These are phyloP conservation scores for Oreamnos americanus DNA, from an alignment of 2,113 vertebrate genomes.

Conservation along the genomic window DNA sequence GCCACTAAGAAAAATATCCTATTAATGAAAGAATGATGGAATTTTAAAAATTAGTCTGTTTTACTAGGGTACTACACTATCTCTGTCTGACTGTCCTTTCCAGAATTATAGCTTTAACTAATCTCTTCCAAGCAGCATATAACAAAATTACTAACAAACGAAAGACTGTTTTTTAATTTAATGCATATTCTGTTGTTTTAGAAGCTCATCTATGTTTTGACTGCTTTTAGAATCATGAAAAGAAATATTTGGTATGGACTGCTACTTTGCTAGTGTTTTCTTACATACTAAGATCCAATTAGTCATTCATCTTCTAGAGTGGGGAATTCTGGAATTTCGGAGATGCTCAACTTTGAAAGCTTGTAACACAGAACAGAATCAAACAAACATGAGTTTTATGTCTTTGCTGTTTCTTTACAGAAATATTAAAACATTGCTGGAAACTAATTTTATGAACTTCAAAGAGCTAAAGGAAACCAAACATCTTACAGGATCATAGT, in stretches of 20 bases:
- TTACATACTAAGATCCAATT: constrained; percentile 72
- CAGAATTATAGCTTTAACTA: constrained; percentile 25
- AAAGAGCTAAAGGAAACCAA: constrained; percentile 69
- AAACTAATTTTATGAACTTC: constrained; percentile 68
- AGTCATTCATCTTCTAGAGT: constrained; percentile 58
- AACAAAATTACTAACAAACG: constrained; percentile 58
- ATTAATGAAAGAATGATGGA: background rate
- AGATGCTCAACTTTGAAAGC: constrained; percentile 71
- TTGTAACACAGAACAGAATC: constrained; percentile 57
- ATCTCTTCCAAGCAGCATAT: background rate
- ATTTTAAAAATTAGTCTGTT: background rate
- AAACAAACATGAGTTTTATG: constrained; percentile 17
- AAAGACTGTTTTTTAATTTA: constrained; percentile 45
- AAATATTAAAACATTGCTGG: constrained; percentile 67
- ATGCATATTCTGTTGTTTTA: constrained; percentile 35
- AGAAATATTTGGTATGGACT: constrained; percentile 42
- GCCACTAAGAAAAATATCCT: background rate
- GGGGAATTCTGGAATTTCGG: constrained; percentile 65
- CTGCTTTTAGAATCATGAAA: constrained; percentile 70
- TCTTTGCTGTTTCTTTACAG: constrained; percentile 43
- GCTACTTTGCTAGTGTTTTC: constrained; percentile 62
- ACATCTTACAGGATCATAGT: constrained; percentile 43
- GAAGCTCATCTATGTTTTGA: constrained; percentile 58
- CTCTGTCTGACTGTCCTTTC: background rate
- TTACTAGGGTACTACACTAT: background rate